Conservation (phyloP, 2,888 invertebrate species). For the Drosophila phalerata region DNA sequence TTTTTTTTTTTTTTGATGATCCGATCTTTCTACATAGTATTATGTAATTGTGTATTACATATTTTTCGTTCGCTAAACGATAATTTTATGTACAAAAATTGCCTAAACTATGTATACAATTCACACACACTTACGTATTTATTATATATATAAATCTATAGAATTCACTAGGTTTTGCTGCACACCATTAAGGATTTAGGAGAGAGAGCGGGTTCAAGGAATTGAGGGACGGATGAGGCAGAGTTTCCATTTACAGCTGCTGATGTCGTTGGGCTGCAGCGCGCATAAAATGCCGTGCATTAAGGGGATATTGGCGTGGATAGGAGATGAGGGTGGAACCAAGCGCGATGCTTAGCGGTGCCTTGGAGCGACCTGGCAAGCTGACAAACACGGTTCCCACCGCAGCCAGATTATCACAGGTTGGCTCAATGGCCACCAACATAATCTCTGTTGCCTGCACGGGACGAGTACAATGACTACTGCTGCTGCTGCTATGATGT, state of each 20-base stretch:
- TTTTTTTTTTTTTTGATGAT: constrained; percentile 24
- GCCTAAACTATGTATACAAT: constrained; percentile 61
- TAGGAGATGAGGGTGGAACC: constrained; percentile 91
- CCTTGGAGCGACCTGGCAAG: constrained; percentile 93
- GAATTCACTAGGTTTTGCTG: constrained; percentile 52
- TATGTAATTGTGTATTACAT: constrained; percentile 16
- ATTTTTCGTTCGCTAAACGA: constrained; percentile 49
- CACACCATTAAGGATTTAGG: constrained; percentile 6
- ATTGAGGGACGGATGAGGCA: constrained; percentile 3
- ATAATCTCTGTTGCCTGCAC: constrained; percentile 87
- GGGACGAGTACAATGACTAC: constrained; percentile 16
- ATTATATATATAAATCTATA: constrained; percentile 32
- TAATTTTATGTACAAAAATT: constrained; percentile 70
- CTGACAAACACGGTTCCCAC: constrained; percentile 96
- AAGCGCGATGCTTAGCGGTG: constrained; percentile 92
- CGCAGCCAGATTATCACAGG: constrained; percentile 95
- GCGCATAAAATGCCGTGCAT: constrained; percentile 86
- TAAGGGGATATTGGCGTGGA: constrained; percentile 86
- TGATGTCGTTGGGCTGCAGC: constrained; percentile 51
- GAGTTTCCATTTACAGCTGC: constrained; percentile 48
- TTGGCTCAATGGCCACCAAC: constrained; percentile 96
- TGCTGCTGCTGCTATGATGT: constrained; percentile 32
- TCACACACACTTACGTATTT: constrained; percentile 15
- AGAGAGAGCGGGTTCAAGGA: constrained; percentile 6
- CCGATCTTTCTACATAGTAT: constrained; percentile 22